These are phyloP conservation scores for Oncopodura yosiiana DNA, from an alignment of 1,140 invertebrate genomes.

Conservation along the genomic window DNA sequence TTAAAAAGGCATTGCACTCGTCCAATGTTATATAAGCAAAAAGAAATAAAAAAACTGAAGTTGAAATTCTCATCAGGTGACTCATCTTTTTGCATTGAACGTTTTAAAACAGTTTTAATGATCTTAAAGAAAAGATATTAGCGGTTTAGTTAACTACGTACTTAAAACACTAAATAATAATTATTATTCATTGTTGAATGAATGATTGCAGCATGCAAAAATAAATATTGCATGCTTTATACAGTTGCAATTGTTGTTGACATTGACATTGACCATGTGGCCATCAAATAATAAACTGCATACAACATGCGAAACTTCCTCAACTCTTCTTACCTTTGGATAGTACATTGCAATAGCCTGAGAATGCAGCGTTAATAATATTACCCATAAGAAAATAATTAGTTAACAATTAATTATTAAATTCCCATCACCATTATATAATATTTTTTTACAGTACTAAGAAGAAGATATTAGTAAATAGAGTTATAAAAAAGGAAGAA, in stretches of 20 bases:
- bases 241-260: neutral
- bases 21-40: neutral
- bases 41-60: neutral
- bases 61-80: too few species aligned
- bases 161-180: too few species aligned
- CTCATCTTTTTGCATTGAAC: too few species aligned
- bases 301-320: too few species aligned
- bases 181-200: too few species aligned
- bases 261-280: neutral
- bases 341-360: conserved; percentile 19
- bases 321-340: conserved; percentile 27
- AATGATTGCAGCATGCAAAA: too few species aligned
- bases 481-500: neutral
- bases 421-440: neutral
- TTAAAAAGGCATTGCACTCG: neutral
- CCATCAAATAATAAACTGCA: too few species aligned
- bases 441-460: neutral
- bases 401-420: neutral
- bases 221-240: neutral
- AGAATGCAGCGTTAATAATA: neutral
- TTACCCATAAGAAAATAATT: neutral
- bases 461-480: neutral
- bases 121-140: too few species aligned
- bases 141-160: too few species aligned
- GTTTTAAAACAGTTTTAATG: too few species aligned